Evolutionary conservation across 2,888 invertebrate genomes (phyloP).

Genomic region (Agrilus biguttatus): DNA sequence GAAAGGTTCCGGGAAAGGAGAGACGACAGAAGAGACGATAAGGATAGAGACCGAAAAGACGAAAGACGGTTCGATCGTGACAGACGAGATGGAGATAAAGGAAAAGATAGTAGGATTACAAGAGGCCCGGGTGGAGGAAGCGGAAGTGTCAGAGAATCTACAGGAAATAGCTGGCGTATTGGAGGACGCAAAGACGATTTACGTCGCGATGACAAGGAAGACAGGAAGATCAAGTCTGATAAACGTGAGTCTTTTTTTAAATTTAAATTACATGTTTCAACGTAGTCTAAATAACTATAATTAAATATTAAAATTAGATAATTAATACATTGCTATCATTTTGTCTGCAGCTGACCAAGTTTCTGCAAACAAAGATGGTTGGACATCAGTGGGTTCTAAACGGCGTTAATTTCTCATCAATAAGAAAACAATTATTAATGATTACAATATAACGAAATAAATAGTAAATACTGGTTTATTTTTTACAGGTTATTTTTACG

Average conservation of each 20-base stretch:
- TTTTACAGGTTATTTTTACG: constrained; percentile 17
- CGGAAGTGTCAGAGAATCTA: not conserved
- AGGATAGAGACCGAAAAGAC: constrained; percentile 1
- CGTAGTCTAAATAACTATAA: too few species aligned
- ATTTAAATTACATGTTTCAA: too few species aligned
- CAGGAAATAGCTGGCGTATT: too few species aligned
- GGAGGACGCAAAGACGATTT: too few species aligned
- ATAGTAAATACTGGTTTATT: constrained; percentile 7
- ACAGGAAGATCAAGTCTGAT: constrained; percentile 11
- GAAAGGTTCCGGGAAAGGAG: constrained; percentile 1
- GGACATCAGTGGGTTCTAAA: constrained; percentile 13
- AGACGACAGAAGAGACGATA: constrained; percentile 4
- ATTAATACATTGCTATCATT: constrained; percentile 1
- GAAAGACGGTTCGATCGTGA: constrained; percentile 4
- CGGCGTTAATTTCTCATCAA: constrained; percentile 8
- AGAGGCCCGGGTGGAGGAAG: not conserved
- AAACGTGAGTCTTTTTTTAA: constrained; percentile 21
- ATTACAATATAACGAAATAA: not conserved
- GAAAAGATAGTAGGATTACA: too few species aligned
- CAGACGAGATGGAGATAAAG: constrained; percentile 7
- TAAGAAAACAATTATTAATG: constrained; percentile 1
- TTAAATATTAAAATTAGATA: not conserved
- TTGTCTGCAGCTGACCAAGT: constrained; percentile 1
- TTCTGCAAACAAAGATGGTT: constrained; percentile 11
- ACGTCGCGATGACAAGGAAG: constrained; percentile 3